A percentile compares a stretch with the other conserved stretches of the same genome.
Conservation (phyloP, 2,797 vertebrate species). For the Pipistrellus kuhlii region DNA sequence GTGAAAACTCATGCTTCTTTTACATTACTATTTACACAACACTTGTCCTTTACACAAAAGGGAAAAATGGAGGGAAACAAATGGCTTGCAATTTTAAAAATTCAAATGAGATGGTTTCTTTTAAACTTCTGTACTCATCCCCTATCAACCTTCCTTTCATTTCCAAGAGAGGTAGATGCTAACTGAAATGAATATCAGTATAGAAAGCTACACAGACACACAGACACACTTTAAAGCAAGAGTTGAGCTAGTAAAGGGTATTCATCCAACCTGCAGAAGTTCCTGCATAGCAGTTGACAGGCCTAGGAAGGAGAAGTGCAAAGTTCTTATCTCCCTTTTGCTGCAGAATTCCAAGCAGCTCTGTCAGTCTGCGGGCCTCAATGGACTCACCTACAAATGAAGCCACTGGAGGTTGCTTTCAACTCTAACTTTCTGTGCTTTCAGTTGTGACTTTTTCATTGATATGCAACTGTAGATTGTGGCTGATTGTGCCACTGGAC, state of each 20-base stretch:
- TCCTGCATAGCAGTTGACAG: background rate
- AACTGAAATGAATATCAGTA: constrained; percentile 64
- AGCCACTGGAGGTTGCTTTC: background rate
- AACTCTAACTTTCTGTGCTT: constrained; percentile 38
- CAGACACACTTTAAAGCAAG: constrained; percentile 5
- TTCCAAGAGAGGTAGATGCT: constrained; percentile 80
- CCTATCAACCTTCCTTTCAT: constrained; percentile 77
- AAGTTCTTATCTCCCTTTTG: background rate
- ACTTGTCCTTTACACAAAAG: constrained; percentile 79
- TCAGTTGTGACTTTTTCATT: background rate
- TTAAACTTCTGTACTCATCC: constrained; percentile 78
- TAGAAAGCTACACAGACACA: constrained; percentile 4
- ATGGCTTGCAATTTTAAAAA: constrained; percentile 74
- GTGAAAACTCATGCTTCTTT: constrained; percentile 84
- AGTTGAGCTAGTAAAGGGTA: constrained; percentile 1
- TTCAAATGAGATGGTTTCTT: constrained; percentile 81
- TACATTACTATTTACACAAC: constrained; percentile 85
- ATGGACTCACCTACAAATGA: background rate
- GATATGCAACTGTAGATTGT: background rate
- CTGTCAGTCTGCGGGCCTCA: background rate
- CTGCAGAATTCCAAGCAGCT: background rate
- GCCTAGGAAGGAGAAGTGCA: background rate
- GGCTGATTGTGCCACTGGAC: background rate
- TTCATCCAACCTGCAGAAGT: background rate
- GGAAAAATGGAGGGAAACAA: constrained; percentile 62